Percentiles rank a stretch among this genome's conserved stretches.
These are phyloP conservation scores for Plotosus lineatus DNA, from an alignment of 2,113 vertebrate species.

Conservation along the genomic window DNA sequence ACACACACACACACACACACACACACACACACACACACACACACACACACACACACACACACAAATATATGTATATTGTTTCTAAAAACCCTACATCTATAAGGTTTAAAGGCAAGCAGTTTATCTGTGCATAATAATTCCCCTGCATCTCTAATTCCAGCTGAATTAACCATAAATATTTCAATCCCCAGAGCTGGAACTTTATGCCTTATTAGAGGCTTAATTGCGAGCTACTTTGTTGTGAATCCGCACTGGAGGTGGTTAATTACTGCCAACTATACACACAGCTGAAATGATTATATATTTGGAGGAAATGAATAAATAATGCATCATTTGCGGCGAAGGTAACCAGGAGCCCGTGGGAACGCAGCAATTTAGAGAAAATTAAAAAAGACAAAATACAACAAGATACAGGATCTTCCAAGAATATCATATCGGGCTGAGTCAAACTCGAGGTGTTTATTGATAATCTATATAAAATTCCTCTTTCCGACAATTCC, in stretches of 20 bases:
- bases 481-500: conserved; percentile 61
- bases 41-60: too few species aligned
- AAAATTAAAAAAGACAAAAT: conserved; percentile 52
- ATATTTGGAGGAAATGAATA: conserved; percentile 66
- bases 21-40: too few species aligned
- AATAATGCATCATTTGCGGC: conserved; percentile 60
- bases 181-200: conserved; percentile 22
- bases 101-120: neutral
- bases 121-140: neutral
- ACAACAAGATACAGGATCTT: conserved; percentile 62
- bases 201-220: conserved; percentile 68
- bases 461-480: conserved; percentile 76
- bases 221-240: conserved; percentile 65
- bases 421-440: conserved; percentile 59
- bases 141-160: neutral
- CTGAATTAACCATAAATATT: conserved; percentile 6
- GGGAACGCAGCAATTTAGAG: conserved; percentile 61
- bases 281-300: conserved; percentile 55
- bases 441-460: conserved; percentile 67
- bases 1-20: too few species aligned
- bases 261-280: conserved; percentile 66
- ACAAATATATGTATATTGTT: too few species aligned
- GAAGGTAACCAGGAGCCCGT: conserved; percentile 55
- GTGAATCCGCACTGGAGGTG: conserved; percentile 67
- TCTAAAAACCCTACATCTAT: neutral